These are phyloP conservation scores for Corvus hawaiiensis DNA, from an alignment of 2,113 vertebrate species.

Conservation along the genomic window DNA sequence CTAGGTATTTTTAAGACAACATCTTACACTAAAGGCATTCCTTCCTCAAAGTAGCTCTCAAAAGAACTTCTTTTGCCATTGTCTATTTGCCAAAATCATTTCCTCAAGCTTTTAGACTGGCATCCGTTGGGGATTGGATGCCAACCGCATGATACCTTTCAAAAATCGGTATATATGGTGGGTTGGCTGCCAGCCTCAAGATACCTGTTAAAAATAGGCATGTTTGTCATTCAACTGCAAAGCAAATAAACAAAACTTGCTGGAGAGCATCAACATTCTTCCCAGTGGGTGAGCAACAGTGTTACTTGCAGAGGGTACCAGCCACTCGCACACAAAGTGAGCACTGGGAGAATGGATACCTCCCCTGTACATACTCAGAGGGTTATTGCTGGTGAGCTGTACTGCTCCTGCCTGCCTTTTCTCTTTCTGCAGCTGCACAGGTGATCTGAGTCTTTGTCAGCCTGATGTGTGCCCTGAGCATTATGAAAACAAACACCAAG, in stretches of 20 bases:
- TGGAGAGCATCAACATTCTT: background rate
- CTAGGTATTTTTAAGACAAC: constrained; percentile 39
- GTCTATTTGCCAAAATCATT: background rate
- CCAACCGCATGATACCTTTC: background rate
- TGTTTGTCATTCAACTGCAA: background rate
- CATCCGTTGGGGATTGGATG: background rate
- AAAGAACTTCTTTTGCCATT: constrained; percentile 7
- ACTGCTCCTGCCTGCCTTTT: background rate
- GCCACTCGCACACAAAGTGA: rapidly evolving
- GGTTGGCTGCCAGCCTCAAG: background rate
- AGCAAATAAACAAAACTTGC: background rate
- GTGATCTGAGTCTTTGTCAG: background rate
- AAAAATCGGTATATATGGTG: background rate
- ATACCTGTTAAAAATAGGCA: background rate
- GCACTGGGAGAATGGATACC: background rate
- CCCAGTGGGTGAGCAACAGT: background rate
- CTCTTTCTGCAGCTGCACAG: background rate
- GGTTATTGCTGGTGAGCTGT: background rate
- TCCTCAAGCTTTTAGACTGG: background rate
- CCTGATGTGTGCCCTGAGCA: background rate
- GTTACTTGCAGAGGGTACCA: background rate
- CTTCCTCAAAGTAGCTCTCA: background rate
- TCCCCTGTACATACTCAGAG: background rate
- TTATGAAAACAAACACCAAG: background rate
- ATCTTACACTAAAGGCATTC: background rate